A percentile compares a stretch with the other conserved stretches of the same genome.
phyloP scores from a whole-genome alignment of 2,797 vertebrate genomes.

The Echeneis naucrates region DNA sequence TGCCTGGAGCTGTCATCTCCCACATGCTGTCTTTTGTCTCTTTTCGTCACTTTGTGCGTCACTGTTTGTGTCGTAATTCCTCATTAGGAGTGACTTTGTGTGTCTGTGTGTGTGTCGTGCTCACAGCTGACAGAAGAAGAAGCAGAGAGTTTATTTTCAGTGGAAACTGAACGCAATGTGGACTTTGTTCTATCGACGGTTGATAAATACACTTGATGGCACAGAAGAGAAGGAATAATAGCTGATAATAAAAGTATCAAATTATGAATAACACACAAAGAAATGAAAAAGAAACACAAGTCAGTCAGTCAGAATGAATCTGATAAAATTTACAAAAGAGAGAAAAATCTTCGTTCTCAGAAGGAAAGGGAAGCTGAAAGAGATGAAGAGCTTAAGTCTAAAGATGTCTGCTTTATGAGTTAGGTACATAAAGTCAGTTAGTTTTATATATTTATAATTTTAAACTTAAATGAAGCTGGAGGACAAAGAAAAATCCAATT shows the following conservation, averaged over 20 bases:
- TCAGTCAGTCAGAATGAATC: background rate
- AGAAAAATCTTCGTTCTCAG: no score
- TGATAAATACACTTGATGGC: background rate
- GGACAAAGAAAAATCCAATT: no score
- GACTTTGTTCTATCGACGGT: background rate
- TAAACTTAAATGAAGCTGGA: no score
- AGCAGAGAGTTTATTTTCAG: background rate
- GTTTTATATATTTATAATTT: no score
- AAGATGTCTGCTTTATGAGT: background rate
- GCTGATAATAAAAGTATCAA: no score
- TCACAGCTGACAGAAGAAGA: constrained; percentile 8
- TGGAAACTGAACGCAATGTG: background rate
- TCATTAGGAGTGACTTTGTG: constrained; percentile 60
- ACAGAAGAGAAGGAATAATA: background rate
- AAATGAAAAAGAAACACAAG: background rate
- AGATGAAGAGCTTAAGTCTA: background rate
- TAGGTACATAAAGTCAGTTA: no score
- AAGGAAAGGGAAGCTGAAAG: background rate
- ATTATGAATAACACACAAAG: background rate
- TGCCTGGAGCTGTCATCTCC: constrained; percentile 57
- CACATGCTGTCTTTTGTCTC: constrained; percentile 55
- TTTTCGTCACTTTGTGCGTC: constrained; percentile 76
- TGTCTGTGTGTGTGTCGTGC: constrained; percentile 17
- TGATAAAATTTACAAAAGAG: background rate
- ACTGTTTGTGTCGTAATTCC: constrained; percentile 63